A percentile compares a stretch with the other conserved stretches of the same genome.
phyloP scores from a whole-genome alignment of 2,113 vertebrate genomes.

The Callipepla squamata region DNA sequence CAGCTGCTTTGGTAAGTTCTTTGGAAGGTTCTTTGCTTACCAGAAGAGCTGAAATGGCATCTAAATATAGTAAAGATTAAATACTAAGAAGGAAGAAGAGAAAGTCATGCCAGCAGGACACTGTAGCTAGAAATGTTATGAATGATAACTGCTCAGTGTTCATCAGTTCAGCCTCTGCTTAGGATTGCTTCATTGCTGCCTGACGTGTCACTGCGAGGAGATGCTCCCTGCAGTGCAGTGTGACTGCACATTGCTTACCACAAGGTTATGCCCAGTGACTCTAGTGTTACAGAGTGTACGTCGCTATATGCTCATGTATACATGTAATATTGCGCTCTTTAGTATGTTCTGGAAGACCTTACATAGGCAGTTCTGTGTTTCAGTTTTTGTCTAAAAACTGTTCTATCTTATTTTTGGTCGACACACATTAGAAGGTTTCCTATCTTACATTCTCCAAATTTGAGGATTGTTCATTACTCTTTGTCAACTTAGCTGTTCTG shows the following conservation, averaged over 20 bases:
- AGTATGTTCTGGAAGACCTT: not conserved
- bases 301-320: not conserved
- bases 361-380: not conserved
- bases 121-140: not conserved
- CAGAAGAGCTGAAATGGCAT: not conserved
- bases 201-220: fast-evolving
- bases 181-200: not conserved
- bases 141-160: not conserved
- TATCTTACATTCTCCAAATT: not conserved
- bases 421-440: not conserved
- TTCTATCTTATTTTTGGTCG: not conserved
- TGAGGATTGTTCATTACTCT: not conserved
- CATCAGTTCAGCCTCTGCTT: not conserved
- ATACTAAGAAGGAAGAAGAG: not conserved
- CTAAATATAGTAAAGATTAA: not conserved
- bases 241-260: not conserved
- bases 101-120: not conserved
- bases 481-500: not conserved
- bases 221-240: not conserved
- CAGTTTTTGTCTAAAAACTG: not conserved
- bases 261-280: not conserved
- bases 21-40: not conserved
- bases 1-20: not conserved
- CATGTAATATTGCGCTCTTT: not conserved
- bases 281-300: not conserved